Evolutionary conservation across 2,113 vertebrate genomes (phyloP).

Genomic region (Serranochromis macrocephalus): DNA sequence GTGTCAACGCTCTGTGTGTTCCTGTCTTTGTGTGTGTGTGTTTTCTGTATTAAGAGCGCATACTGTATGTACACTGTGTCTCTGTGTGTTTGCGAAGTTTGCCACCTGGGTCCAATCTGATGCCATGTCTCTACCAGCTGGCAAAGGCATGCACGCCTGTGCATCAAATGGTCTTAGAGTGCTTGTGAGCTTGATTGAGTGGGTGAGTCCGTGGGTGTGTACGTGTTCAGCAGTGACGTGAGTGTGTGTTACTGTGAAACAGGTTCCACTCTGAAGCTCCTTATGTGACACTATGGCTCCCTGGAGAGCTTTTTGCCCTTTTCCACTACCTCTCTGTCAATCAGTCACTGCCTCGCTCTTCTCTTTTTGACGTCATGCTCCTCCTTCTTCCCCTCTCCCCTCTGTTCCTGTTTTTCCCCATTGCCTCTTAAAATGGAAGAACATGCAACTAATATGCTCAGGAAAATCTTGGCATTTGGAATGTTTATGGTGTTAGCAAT

Average conservation of each 20-base stretch:
- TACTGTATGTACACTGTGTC: not conserved
- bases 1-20: not conserved
- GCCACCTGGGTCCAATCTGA: slow-evolving; percentile 37
- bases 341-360: not conserved
- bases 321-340: slow-evolving; percentile 13
- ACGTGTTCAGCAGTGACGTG: not conserved
- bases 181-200: slow-evolving; percentile 8
- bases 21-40: not conserved
- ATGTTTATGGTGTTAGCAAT: not conserved
- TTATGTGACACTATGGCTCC: slow-evolving; percentile 17
- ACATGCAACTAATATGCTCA: not conserved
- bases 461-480: not conserved
- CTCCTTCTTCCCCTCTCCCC: not conserved
- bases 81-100: not conserved
- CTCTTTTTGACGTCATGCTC: not conserved
- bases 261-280: slow-evolving; percentile 19
- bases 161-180: not conserved
- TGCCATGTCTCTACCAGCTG: slow-evolving; percentile 30
- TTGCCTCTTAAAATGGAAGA: not conserved
- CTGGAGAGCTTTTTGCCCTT: slow-evolving; percentile 33
- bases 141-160: not conserved
- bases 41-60: not conserved
- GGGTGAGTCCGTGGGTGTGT: slow-evolving; percentile 16
- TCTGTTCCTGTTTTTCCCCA: not conserved
- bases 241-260: not conserved